Evolutionary conservation across 1,140 invertebrate species (phyloP).

Genomic region (Augochlora pura): DNA sequence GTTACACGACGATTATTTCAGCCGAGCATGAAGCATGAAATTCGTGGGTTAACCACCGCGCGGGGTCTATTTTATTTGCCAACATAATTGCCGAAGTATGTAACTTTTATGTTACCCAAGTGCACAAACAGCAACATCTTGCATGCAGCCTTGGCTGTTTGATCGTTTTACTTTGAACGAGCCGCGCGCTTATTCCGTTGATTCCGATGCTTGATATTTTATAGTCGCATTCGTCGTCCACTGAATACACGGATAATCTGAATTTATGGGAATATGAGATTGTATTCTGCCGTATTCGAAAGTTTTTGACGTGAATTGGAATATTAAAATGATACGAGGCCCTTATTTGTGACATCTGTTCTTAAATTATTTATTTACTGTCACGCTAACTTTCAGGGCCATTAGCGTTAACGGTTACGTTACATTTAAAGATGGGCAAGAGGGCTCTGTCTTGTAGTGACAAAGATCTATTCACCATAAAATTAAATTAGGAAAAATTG

Average conservation of each 20-base stretch:
- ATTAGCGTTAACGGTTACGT: no score
- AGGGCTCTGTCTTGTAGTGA: no score
- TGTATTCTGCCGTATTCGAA: no score
- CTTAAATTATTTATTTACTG: no score
- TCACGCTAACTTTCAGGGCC: no score
- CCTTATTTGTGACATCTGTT: no score
- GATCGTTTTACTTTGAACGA: conserved; percentile 25
- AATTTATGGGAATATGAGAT: neutral
- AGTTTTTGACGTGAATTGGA: no score
- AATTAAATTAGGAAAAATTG: no score
- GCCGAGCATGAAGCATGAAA: neutral
- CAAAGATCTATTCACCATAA: no score
- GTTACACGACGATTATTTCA: conserved; percentile 5
- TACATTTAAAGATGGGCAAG: no score
- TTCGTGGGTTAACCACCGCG: conserved; percentile 1
- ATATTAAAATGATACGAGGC: no score
- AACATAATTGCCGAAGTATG: conserved; percentile 5
- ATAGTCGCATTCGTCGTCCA: conserved; percentile 1
- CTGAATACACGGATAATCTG: neutral
- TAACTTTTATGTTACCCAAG: conserved; percentile 21
- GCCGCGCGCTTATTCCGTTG: conserved; percentile 8
- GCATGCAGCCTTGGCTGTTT: conserved; percentile 16
- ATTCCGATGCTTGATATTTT: conserved; percentile 7
- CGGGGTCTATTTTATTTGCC: neutral
- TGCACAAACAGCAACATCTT: neutral